Evolutionary conservation across 2,113 vertebrate species (phyloP), one percentile per base, ranked within the genome.

Genomic region (Hystrix brachyura): DNA sequence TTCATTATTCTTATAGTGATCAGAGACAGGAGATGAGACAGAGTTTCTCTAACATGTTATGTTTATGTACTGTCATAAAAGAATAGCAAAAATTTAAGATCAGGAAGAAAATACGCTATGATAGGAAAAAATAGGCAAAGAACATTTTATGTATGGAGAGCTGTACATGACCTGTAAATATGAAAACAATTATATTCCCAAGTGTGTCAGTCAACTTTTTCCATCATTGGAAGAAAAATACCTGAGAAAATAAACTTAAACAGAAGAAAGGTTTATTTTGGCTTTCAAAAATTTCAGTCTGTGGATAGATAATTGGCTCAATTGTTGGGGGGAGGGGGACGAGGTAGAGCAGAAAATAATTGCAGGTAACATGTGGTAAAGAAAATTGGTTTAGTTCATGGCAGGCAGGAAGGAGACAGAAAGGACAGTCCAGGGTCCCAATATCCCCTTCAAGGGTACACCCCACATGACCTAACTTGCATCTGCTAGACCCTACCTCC

Each of bases 291-390:
- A 7, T 69, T 55, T 25, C 64, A 23, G 62, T 21, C 5, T 59
- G 57, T 59, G 9, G 3, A 65, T 23, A 21, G 46, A n/a, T 53
- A 3, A 17, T 65, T 57, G 46, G 8, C 32, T 79, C 13, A 32
- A 38, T 79, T 62, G 21, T 65, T 65, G 65, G 12, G 62, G 4
- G 13, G 65, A 12, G 62, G 4, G 13, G 11, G 10, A 46, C 55
- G 8, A n/a, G 19, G 25, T 25, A 23, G 64, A 13, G 17, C 43
- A 90, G 46, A 79, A 38, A 4, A 79, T 53, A 46, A 64, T 8
- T 0, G 53, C 59, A 25, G 9, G 19, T 12, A 34, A 11, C 2
- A 34, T 3, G 2, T 25, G 15, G 23, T 11, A 3, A 65, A 74
- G 32, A 59, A 53, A 80, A 55, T 48, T 6, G 55, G 23, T 10